Conservation (phyloP, 2,797 vertebrate species). For the Hephaestus fuliginosus region DNA sequence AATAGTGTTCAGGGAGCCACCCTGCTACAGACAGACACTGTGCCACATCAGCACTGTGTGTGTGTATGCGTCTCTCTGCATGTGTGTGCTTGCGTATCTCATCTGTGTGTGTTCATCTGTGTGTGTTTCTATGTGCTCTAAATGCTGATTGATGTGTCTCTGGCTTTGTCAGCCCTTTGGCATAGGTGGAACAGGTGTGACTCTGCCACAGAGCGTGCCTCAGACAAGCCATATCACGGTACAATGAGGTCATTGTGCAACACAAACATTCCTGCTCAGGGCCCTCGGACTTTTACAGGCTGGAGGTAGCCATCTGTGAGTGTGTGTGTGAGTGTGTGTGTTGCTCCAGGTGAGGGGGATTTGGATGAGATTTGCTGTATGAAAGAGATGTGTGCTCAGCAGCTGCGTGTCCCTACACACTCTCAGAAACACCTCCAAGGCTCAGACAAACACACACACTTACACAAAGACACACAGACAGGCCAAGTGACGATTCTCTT, state of each 20-base stretch:
- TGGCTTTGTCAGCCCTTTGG: conserved; percentile 87
- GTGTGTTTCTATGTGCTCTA: conserved; percentile 58
- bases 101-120: conserved; percentile 38
- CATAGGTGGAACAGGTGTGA: conserved; percentile 90
- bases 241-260: conserved; percentile 90
- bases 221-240: conserved; percentile 82
- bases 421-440: conserved; percentile 55
- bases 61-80: conserved; percentile 46
- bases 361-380: conserved; percentile 77
- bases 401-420: conserved; percentile 78
- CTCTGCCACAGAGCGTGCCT: conserved; percentile 87
- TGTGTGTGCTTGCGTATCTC: conserved; percentile 59
- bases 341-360: conserved; percentile 82
- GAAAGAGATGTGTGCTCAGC: conserved; percentile 77
- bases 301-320: conserved; percentile 79
- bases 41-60: conserved; percentile 73
- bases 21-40: conserved; percentile 60
- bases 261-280: conserved; percentile 85
- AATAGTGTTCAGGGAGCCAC: conserved; percentile 60
- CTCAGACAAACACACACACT: conserved; percentile 38
- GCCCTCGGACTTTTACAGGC: conserved; percentile 83
- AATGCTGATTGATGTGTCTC: conserved; percentile 86
- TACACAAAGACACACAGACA: conserved; percentile 21
- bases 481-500: conserved; percentile 59
- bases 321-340: conserved; percentile 62